Conservation (phyloP, 2,888 invertebrate species). For the Hirtodrosophila histrioides region DNA sequence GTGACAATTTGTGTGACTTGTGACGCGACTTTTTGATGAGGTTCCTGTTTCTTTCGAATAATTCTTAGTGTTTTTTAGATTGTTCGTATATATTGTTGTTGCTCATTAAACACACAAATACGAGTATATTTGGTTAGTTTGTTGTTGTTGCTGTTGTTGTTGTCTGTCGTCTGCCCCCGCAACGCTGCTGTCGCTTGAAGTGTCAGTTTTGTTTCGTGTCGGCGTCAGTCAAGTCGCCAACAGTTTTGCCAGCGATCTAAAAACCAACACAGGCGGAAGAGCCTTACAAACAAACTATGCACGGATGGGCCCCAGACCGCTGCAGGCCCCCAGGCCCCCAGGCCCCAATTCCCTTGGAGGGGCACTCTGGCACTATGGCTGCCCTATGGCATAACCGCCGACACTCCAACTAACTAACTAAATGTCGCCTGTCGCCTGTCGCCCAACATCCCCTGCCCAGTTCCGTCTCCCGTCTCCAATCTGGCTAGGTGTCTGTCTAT, state of each 20-base stretch:
- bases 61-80: constrained; percentile 37
- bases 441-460: constrained; percentile 6
- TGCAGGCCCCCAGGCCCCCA: too few relatives aligned
- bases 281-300: constrained; percentile 61
- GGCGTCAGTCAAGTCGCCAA: constrained; percentile 69
- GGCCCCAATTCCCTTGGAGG: too few relatives aligned
- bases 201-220: constrained; percentile 75
- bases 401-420: constrained; percentile 55
- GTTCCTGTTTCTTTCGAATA: too few relatives aligned
- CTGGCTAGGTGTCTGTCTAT: constrained; percentile 42
- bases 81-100: constrained; percentile 10
- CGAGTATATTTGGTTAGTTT: constrained; percentile 5
- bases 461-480: constrained; percentile 1
- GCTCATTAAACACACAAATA: constrained; percentile 38
- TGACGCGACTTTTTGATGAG: constrained; percentile 57
- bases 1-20: constrained; percentile 59
- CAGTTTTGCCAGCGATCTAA: constrained; percentile 45
- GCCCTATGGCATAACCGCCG: constrained; percentile 60
- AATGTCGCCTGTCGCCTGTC: constrained; percentile 25
- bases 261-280: constrained; percentile 35
- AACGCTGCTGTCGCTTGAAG: constrained; percentile 69
- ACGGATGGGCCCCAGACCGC: constrained; percentile 13
- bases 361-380: constrained; percentile 9
- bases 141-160: constrained; percentile 13
- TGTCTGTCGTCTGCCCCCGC: constrained; percentile 17